These are phyloP conservation scores for Drosophila bifasciata DNA, from an alignment of 1,140 invertebrate genomes.

Conservation along the genomic window DNA sequence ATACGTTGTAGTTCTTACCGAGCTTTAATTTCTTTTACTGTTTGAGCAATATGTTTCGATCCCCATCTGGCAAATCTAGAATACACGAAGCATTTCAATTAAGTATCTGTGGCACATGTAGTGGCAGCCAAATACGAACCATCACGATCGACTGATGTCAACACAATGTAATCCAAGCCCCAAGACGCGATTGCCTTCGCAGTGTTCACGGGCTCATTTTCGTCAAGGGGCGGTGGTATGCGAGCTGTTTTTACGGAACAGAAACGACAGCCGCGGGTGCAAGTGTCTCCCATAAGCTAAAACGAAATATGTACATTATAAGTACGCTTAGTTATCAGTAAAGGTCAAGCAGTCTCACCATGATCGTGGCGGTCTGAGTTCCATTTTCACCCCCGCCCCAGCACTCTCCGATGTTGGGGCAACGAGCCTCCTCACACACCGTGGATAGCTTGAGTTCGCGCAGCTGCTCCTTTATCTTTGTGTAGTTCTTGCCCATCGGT, in stretches of 20 bases:
- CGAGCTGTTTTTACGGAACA: constrained; percentile 99
- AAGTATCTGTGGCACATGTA: neutral
- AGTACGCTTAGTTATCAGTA: constrained; percentile 36
- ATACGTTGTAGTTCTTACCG: constrained; percentile 27
- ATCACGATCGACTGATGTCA: constrained; percentile 99
- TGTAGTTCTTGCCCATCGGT: constrained; percentile 94
- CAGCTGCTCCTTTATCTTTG: constrained; percentile 93
- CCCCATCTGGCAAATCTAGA: constrained; percentile 94
- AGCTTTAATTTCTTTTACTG: constrained; percentile 89
- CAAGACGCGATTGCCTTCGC: constrained; percentile 96
- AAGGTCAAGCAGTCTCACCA: constrained; percentile 86
- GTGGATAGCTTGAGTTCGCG: constrained; percentile 96
- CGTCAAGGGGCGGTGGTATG: constrained; percentile 95
- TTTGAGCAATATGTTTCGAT: constrained; percentile 95
- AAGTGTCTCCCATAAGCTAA: constrained; percentile 96
- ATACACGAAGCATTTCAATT: constrained; percentile 79
- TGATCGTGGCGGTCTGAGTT: constrained; percentile 95
- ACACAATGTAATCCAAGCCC: constrained; percentile 98
- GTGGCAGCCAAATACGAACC: constrained; percentile 76
- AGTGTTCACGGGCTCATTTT: constrained; percentile 96
- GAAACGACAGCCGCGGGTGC: constrained; percentile 96
- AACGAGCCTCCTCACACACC: constrained; percentile 99
- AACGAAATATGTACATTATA: constrained; percentile 55
- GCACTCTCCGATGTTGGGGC: constrained; percentile 99
- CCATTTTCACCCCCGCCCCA: constrained; percentile 97